Evolutionary conservation across 2,113 vertebrate genomes (phyloP), one percentile per base, ranked within the genome.

Genomic region (Apistogramma diplotaenia): DNA sequence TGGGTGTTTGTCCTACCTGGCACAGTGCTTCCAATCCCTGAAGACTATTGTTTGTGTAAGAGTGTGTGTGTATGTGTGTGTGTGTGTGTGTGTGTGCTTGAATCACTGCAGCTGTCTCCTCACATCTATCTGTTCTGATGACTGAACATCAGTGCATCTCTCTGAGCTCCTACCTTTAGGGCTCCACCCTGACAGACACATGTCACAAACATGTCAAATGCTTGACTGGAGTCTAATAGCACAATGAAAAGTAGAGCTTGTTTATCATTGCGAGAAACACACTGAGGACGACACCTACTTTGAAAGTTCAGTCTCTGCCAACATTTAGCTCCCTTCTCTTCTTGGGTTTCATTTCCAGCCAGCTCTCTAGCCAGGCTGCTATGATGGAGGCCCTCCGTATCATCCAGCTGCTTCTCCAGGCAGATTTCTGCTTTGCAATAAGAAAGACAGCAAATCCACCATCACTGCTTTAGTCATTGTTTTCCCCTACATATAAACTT

Each of bases 51-150:
- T 33, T 54, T 62, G 35, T 70, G 57, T 74, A 12, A 7, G 57
- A 19, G 51, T 49, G 21, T 60, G 72, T 70, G 62, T 19, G 65
- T 79, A 74, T 37, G 55, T 23, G 21, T 35, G 21, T 21, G 49
- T 56, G 25, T 53, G 62, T 67, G 15, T 6, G 57, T 11, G 60
- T 37, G 72, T 19, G 71, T 23, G 61, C 53, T 82, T 57, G 75
- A 71, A 56, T 86, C 78, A 79, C 60, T 90, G 84, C 87, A 89
- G 87, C 87, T 88, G 90, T 92, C 90, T 92, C 82, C 83, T 89
- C 88, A 67, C 54, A 90, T 92, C 84, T 33, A 80, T 84, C 85
- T 21, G 8, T 72, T 60, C 77, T 78, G 81, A 83, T 75, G 85
- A 91, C 76, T 82, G 77, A 91, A 87, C 83, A 80, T 90, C 82